phyloP scores from a whole-genome alignment of 2,797 vertebrate genomes.

The Percopsis omiscomaycus region DNA sequence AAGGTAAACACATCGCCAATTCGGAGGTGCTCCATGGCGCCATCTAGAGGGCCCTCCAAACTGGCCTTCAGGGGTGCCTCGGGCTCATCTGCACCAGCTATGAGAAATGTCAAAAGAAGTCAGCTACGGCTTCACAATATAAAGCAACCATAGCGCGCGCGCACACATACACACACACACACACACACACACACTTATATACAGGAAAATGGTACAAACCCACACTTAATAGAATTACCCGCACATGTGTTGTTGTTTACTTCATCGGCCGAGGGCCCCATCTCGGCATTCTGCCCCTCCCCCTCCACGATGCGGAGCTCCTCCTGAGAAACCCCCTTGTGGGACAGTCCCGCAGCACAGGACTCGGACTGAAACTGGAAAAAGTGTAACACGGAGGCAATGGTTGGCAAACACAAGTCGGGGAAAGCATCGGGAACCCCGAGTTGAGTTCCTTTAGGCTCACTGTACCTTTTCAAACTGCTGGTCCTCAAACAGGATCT shows the following conservation, averaged over 20 bases:
- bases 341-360: constrained; percentile 84
- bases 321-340: constrained; percentile 88
- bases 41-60: constrained; percentile 76
- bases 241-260: constrained; percentile 97
- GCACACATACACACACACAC: background rate
- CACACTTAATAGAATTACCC: constrained; percentile 70
- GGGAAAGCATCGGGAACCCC: too few relatives aligned
- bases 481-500: constrained; percentile 96
- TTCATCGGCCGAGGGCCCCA: constrained; percentile 88
- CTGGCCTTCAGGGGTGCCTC: constrained; percentile 82
- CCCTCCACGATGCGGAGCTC: constrained; percentile 94
- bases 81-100: constrained; percentile 81
- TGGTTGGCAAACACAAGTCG: background rate
- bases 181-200: background rate
- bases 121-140: background rate
- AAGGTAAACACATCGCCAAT: constrained; percentile 93
- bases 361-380: constrained; percentile 91
- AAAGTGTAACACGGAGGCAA: background rate
- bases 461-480: constrained; percentile 92
- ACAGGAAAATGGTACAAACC: background rate
- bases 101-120: background rate
- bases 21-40: constrained; percentile 83
- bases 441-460: too few relatives aligned
- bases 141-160: too few relatives aligned
- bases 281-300: constrained; percentile 87